Evolutionary conservation across 2,113 vertebrate species (phyloP).

Genomic region (Pyrgilauda ruficollis): DNA sequence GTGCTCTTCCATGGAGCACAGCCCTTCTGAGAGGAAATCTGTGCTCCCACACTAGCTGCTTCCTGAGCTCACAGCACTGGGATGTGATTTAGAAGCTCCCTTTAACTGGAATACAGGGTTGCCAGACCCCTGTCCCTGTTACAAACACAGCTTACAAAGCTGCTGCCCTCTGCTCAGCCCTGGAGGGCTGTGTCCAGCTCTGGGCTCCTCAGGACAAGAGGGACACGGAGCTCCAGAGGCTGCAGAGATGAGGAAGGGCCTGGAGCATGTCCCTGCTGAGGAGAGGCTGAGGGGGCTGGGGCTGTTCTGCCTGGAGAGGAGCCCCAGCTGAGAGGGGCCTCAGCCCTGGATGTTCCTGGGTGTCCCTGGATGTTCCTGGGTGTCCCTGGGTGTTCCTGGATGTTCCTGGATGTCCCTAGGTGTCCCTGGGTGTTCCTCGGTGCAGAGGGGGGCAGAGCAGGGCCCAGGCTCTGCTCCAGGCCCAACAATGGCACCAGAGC

Average conservation of each 20-base stretch:
- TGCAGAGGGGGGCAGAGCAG: background rate
- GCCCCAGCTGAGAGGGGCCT: background rate
- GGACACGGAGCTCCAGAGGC: background rate
- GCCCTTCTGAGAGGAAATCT: background rate
- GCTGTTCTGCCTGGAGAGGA: background rate
- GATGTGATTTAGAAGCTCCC: background rate
- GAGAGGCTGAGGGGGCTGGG: background rate
- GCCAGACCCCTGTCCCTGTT: background rate
- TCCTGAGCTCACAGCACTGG: background rate
- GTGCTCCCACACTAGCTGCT: background rate
- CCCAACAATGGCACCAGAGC: background rate
- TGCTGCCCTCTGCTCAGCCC: background rate
- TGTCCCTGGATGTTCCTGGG: accelerated
- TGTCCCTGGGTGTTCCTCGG: background rate
- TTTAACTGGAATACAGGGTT: background rate
- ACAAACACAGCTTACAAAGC: background rate
- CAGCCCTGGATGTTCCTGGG: background rate
- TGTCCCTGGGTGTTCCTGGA: background rate
- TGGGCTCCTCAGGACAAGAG: background rate
- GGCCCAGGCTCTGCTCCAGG: background rate
- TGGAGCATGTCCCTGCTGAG: background rate
- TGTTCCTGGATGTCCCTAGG: accelerated
- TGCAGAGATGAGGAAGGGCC: background rate
- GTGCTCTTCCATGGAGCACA: background rate
- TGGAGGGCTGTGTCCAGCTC: background rate